Base-by-base conservation (phyloP, 2,113 vertebrate genomes). In the Nothoprocta perdicaria region DNA sequence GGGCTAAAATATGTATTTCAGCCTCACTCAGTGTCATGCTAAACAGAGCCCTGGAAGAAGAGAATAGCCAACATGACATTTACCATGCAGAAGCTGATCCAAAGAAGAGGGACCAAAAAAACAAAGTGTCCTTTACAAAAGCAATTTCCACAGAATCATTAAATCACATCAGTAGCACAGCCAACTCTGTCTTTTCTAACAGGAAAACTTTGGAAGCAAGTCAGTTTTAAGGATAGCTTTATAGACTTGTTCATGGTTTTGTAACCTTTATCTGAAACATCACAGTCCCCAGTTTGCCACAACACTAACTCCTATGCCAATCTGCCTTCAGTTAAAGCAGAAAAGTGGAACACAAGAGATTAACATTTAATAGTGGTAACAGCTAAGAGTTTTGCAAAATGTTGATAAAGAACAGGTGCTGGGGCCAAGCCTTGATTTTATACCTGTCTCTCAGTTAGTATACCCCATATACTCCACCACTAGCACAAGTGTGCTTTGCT, bases 71-170 rank as follows among this genome's bases (percentile, higher is more conserved):
- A 43, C 5, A 9, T 57, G 33, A 27, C 31, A 46, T 45, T 62
- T 58, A 53, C 55, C 27, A 83, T 84, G 55, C 14, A 10, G 14
- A 76, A 84, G 29, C 3, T 4, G 3, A 79, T 58, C 48, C 45
- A 73, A 77, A 76, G 53, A 86, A 77, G 13, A 69, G 38, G 62
- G 45, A 93, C 41, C 41, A 78, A 80, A 58, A 62, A 62, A 73
- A 16, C 2, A 55, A 82, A 62, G 3, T 41, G 55, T 58, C 10
- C 66, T 76, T 73, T 61, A 58, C 35, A 87, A 89, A 90, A 82
- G 5, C 21, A 48, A 41, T 78, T 92, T 79, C 5, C 38, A 93
- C 90, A 65, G 67, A 66, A 63, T 35, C 46, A 55, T 76, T 79
- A 72, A 88, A 78, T 88, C 12, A 52, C 31, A 8, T 19, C 41